Evolutionary conservation across 2,113 vertebrate species (phyloP).

Genomic region (Bufo bufo): DNA sequence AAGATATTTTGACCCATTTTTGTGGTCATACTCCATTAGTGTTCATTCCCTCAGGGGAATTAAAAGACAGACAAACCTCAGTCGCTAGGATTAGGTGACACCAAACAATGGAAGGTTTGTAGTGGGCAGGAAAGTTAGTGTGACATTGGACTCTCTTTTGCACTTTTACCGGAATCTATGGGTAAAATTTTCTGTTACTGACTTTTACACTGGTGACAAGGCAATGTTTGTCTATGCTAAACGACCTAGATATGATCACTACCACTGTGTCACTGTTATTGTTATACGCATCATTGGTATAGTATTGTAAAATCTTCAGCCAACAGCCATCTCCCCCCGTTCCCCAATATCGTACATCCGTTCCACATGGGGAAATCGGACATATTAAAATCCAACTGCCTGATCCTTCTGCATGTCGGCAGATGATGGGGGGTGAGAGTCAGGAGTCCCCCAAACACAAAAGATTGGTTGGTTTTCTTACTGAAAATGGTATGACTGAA

Average conservation of each 20-base stretch:
- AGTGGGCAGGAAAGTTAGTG: neutral
- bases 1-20: neutral
- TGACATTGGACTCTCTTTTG: neutral
- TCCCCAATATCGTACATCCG: too few relatives aligned
- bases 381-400: too few relatives aligned
- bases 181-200: neutral
- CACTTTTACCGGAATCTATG: neutral
- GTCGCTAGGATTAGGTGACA: neutral
- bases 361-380: too few relatives aligned
- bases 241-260: neutral
- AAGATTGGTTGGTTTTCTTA: too few relatives aligned
- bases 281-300: neutral
- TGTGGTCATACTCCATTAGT: neutral
- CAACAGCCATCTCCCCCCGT: too few relatives aligned
- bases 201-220: neutral
- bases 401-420: too few relatives aligned
- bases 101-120: neutral
- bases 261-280: neutral
- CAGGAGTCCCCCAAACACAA: too few relatives aligned
- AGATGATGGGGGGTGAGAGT: too few relatives aligned
- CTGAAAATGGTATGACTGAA: too few relatives aligned
- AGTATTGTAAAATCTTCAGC: too few relatives aligned
- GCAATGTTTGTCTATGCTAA: neutral
- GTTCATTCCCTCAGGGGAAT: neutral
- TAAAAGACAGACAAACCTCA: neutral